phyloP scores from a whole-genome alignment of 2,113 vertebrate species.

The Nestor notabilis region DNA sequence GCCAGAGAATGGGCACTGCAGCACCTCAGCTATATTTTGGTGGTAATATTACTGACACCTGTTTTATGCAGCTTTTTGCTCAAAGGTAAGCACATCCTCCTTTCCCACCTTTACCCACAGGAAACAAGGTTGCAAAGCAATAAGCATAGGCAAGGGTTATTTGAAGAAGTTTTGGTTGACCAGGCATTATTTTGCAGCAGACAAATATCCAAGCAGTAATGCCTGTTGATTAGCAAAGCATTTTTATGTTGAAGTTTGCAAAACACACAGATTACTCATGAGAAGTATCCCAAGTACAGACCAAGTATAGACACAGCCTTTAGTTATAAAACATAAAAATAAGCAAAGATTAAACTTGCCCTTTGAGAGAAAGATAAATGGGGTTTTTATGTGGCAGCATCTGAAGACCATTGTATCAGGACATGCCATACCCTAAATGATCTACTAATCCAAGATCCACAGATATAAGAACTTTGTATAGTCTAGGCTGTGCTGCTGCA shows the following conservation, averaged over 20 bases:
- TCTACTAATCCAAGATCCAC: neutral
- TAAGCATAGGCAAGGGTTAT: neutral
- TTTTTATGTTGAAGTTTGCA: neutral
- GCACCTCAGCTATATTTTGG: neutral
- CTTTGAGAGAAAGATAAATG: neutral
- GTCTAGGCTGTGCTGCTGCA: neutral
- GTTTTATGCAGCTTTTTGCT: neutral
- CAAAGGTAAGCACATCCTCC: neutral
- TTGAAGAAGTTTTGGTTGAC: neutral
- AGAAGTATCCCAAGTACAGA: neutral
- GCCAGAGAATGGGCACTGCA: neutral
- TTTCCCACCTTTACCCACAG: neutral
- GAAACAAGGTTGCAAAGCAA: neutral
- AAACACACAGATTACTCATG: conserved; percentile 1
- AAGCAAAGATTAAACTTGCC: neutral
- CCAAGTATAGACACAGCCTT: neutral
- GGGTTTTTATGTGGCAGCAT: neutral
- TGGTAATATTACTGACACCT: neutral
- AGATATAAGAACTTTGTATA: neutral
- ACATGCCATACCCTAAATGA: neutral
- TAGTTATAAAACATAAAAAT: neutral
- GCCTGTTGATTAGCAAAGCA: neutral
- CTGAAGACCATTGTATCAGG: neutral
- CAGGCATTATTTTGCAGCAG: neutral
- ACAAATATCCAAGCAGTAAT: neutral